Evolutionary conservation across 2,888 invertebrate species (phyloP), one percentile per base, ranked within the genome.

Genomic region (Venustoraphidia nigricollis): DNA sequence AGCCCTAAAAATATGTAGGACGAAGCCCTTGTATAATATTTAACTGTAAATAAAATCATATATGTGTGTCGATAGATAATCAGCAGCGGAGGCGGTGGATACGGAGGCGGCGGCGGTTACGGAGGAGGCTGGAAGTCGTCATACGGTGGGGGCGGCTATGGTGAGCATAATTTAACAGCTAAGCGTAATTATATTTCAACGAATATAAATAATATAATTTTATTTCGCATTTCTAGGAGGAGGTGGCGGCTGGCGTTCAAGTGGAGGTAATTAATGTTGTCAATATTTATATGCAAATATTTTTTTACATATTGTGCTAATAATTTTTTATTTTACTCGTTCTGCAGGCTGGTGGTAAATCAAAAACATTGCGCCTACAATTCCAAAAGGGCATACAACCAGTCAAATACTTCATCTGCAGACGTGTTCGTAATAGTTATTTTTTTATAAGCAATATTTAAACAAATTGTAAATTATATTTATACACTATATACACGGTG

Each of bases 241-340:
- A 27, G 44, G 44, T 34, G 34, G 44, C 36, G 44, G 44, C 36
- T 44, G 44, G 44, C 14, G 35, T 10, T 45, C 45, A n/a, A 37
- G 37, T 37, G 45, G 36, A 38, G 39, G 39, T 38, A 27, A 45
- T 27, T 37, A 34, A 34, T 34, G 1, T 14, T 14, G 10, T 17
- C n/a, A 10, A 36, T 36, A 6, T 39, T 17, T 17, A 17, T 17
- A 17, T 11, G 17, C 3, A 10, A 8, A 13, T 39, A 8, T 39
- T 13, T 8, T 39, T 39, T 8, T 8, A 39, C 10, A 10, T 39
- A 39, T 39, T 39, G 14, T 39, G 6, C 27, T 27, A 27, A 27
- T 27, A 27, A 27, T 27, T 27, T 3, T 27, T 27, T 39, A 8
- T 39, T 14, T 10, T 39, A 9, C 10, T 13, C 11, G 39, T 39